Base-by-base conservation (phyloP, 2,797 vertebrate species). In the Silurus aristotelis region DNA sequence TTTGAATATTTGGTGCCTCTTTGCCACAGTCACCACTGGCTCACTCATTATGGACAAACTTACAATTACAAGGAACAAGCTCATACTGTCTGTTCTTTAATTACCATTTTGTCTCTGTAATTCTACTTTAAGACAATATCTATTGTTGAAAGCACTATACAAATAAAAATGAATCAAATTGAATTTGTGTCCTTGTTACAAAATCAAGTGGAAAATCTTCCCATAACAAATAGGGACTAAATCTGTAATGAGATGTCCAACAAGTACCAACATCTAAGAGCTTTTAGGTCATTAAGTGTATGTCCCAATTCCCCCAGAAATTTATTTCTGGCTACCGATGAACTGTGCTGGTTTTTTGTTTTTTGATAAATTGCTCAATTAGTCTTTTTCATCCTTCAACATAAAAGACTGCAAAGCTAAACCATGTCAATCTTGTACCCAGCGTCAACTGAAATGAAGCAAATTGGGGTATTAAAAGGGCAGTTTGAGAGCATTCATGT, bases 381-480 rank as follows among this genome's bases (percentile, higher is more conserved):
- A 68, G 27, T 2, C n/a, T n/a, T 63, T 79, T 58, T 46, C 20
- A 68, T 15, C 17, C 17, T 27, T 19, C 56, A 52, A 15, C 6
- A 22, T 66, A 66, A 25, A 55, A 27, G 6, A 25, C 46, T 20
- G 55, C 58, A 48, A 20, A 80, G 43, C 46, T 25, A 58, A 55
- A 19, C 13, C 14, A 17, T 66, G 76, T 55, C 68, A 55, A 58
- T 81, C 58, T 86, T 63, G 3, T n/a, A 61, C 63, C 68, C 63
- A 75, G 77, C 61, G 68, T 81, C 19, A 72, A 83, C 84, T 87
- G 88, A 90, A 92, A 88, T 91, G 90, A 90, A 89, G 52, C 77
- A 9, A 38, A 82, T 76, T 43, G 72, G 71, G 48, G 75, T 46
- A 46, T 80, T 83, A 81, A 66, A 83, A 87, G 25, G 80, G 73